Evolutionary conservation across 30 jellyfish, hydroid and myxozoan genomes (phyloP).

Genomic region (Rhopilema esculentum): DNA sequence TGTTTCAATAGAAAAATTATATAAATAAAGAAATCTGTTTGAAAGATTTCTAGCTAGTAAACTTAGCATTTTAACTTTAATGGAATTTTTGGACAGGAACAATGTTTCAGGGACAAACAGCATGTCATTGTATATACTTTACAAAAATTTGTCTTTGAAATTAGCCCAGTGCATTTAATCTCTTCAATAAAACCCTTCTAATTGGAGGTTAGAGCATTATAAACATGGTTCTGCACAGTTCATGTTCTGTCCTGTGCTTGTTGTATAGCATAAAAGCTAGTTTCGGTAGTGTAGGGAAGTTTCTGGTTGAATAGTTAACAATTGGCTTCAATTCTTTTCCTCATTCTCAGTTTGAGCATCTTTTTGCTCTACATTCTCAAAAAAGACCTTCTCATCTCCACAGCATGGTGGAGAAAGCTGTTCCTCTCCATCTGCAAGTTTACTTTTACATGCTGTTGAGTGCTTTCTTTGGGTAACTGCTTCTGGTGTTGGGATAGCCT

Average conservation of each 20-base stretch:
- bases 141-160: background rate
- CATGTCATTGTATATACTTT: background rate
- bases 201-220: background rate
- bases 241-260: too few species aligned
- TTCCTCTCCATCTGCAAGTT: slow-evolving; percentile 70
- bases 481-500: slow-evolving; percentile 96
- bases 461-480: slow-evolving; percentile 89
- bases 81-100: too few species aligned
- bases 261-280: too few species aligned
- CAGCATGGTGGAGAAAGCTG: slow-evolving; percentile 43
- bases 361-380: slow-evolving; percentile 22
- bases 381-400: slow-evolving; percentile 52
- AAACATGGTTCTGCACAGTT: background rate
- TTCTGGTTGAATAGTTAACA: background rate
- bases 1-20: too few species aligned
- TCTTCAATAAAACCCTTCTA: background rate
- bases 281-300: background rate
- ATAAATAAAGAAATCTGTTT: too few species aligned
- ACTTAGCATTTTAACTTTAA: too few species aligned
- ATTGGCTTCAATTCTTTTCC: background rate
- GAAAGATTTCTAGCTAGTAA: too few species aligned
- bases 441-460: slow-evolving; percentile 86
- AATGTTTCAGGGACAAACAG: background rate
- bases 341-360: slow-evolving; percentile 20
- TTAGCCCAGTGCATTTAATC: background rate